Evolutionary conservation across 2,113 vertebrate species (phyloP).

Genomic region (Hippopotamus amphibius): DNA sequence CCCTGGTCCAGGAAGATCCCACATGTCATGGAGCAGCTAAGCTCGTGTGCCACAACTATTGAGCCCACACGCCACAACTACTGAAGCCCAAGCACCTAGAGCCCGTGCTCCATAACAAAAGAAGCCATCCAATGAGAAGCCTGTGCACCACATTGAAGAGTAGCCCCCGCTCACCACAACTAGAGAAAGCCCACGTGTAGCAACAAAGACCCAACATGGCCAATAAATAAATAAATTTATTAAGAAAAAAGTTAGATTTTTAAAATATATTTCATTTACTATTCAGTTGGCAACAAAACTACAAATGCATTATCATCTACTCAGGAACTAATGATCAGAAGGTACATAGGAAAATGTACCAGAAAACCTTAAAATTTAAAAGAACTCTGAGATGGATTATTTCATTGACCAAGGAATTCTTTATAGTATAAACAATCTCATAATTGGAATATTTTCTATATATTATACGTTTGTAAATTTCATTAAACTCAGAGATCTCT

Average conservation of each 20-base stretch:
- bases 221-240: too few relatives aligned
- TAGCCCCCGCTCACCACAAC: too few relatives aligned
- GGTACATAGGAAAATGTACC: not conserved
- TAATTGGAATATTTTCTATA: not conserved
- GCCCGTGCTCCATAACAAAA: too few relatives aligned
- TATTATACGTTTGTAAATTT: conserved; percentile 51
- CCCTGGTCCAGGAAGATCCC: too few relatives aligned
- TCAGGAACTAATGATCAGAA: conserved; percentile 13
- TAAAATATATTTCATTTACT: conserved; percentile 5
- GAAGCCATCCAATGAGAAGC: too few relatives aligned
- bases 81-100: too few relatives aligned
- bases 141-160: too few relatives aligned
- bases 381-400: not conserved
- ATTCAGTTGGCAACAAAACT: not conserved
- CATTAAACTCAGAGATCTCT: not conserved
- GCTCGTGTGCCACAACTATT: too few relatives aligned
- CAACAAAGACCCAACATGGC: too few relatives aligned
- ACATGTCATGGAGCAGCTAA: too few relatives aligned
- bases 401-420: conserved; percentile 29
- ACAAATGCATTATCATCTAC: not conserved
- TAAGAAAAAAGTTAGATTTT: not conserved
- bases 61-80: too few relatives aligned
- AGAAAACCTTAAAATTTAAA: conserved; percentile 29
- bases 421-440: conserved; percentile 21
- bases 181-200: too few relatives aligned